Evolutionary conservation across 2,797 vertebrate species (phyloP), one percentile per base, ranked within the genome.

Genomic region (Selene dorsalis): DNA sequence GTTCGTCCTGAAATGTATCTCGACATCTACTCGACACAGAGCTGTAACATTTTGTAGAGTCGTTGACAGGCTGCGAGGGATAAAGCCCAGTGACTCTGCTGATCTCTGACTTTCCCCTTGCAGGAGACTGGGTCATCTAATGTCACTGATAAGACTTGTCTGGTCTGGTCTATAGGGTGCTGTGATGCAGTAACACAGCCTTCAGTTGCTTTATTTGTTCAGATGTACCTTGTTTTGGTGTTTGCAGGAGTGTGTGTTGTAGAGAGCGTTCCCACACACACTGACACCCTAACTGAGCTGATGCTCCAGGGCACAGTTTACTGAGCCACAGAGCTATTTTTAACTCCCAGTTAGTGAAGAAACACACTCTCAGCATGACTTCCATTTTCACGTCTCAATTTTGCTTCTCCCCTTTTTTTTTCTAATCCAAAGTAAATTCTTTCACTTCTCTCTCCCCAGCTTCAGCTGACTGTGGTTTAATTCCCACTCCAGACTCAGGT

Each of bases 311-410:
- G 10, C 43, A n/a, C 30, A 16, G 43, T 56, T 84, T 64, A 28
- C 65, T 48, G 71, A 68, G 56, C 61, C 9, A 2, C 39, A 7
- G 4, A 20, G 47, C 60, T 72, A 55, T 80, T 79, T 85, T 72
- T 74, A 82, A 75, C 69, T 81, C 68, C 61, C 57, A 39, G 47
- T 52, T 50, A 70, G 77, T 60, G 68, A 79, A 77, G 53, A 53
- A 73, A 26, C 45, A 52, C 62, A n/a, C 73, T 68, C 60, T 64
- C 73, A 56, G 80, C 63, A 57, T 66, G 50, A 61, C 62, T 72
- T 72, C 72, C 22, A 68, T 71, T 67, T 67, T 77, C 22, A 28
- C 9, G 20, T 48, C 71, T 65, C 52, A 24, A 35, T n/a, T 59
- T 45, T 28, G 26, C 14, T 16, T 13, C 47, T 30, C 41, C 32